Base-by-base conservation (phyloP, 1,140 invertebrate genomes). In the Tachypleus tridentatus region DNA sequence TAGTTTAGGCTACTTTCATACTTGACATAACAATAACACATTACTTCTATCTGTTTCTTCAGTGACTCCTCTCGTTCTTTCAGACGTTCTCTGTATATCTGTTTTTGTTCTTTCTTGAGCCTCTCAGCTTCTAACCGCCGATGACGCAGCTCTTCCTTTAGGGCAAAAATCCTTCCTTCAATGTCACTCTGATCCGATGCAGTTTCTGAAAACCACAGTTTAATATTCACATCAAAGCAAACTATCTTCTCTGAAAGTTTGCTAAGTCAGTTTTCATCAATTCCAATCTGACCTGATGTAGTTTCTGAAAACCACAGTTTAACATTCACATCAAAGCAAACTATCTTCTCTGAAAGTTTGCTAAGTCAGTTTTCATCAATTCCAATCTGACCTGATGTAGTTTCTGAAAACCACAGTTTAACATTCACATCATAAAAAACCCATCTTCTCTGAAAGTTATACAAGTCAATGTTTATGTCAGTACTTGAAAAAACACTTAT, bases 101-200 rank as follows among this genome's bases (percentile, higher is more conserved):
- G 73, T 57, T 78, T 76, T 49, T 79, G 74, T 69, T 82, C 80
- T 64, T 73, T 73, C 65, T 77, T 77, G 49, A 82, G 69, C 64
- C 76, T 72, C 51, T 80, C 80, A 48, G 79, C 78, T 71, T 82
- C 79, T 49, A 73, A 67, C 67, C 80, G 77, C n/a, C 81, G 72
- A 49, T 74, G 71, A n/a, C 74, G 72, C 9, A 82, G 70, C 64
- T 82, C 77, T 64, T 82, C 80, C 65, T 77, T 76, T 62, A 82
- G 72, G 51, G 80, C 80, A 61, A 75, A 69, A 47, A 82, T 78
- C 51, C 80, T 70, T 11, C 77, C 77, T 70, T 82, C 81, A 56
- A 80, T 76, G 71, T 82, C 81, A 72, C 80, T 81, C 49, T 76
- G 72, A 71, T 82, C 81, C 49, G 80, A 81, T 59, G 76, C 73